Conservation (phyloP, 2,888 invertebrate species). For the Nasonovia ribisnigri region DNA sequence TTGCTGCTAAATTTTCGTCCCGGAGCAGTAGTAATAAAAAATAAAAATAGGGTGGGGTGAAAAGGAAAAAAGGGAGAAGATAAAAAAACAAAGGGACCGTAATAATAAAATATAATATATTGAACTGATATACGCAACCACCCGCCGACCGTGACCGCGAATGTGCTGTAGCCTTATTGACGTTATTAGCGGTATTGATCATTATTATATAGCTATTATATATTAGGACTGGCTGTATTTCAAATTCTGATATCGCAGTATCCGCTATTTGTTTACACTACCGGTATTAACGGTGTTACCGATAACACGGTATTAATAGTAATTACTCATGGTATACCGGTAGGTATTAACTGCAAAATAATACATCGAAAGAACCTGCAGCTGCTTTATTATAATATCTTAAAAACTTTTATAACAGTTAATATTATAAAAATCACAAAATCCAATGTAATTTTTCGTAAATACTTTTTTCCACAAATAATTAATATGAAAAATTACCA, state of each 20-base stretch:
- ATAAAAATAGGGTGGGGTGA: not conserved
- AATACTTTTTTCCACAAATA: not conserved
- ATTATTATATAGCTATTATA: constrained; percentile 4
- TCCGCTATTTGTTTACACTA: not conserved
- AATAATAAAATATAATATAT: constrained; percentile 10
- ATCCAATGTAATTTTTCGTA: not conserved
- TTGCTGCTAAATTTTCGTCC: not conserved
- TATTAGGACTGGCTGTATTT: not conserved
- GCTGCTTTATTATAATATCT: not conserved
- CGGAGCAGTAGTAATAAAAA: not conserved
- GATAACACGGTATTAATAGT: not conserved
- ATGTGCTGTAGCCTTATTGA: not conserved
- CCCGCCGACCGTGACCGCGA: not conserved
- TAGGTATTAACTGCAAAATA: not conserved
- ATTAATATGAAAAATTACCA: not conserved
- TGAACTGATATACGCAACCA: constrained; percentile 2
- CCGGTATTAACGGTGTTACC: not conserved
- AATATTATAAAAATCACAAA: no score
- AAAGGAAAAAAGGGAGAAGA: not conserved
- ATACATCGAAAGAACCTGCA: not conserved
- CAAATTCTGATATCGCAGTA: not conserved
- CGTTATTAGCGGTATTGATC: not conserved
- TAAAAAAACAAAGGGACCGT: constrained; percentile 13
- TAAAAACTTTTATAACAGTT: not conserved
- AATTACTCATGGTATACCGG: not conserved